Evolutionary conservation across 2,113 vertebrate species (phyloP), one percentile per base, ranked within the genome.

Genomic region (Entelurus aequoreus): DNA sequence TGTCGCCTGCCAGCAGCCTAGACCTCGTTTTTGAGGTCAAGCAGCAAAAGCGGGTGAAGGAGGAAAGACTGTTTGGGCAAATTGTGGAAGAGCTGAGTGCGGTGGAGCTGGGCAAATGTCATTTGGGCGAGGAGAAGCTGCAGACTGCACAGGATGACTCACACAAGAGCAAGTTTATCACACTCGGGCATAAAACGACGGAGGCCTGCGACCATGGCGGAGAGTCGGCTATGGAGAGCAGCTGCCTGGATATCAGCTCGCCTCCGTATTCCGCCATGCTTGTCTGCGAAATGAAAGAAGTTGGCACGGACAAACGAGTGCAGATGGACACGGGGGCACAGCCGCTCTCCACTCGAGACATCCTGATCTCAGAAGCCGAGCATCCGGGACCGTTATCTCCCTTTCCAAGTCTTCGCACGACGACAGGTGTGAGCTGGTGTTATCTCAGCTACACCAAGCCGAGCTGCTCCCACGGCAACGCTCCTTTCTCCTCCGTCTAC

Each of bases 351-450:
- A 87, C 84, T 68, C 79, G 83, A 38, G 84, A 88, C 13, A 80
- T 88, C 68, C 82, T 93, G 72, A 87, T 93, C 78, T 91, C 93
- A 19, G 92, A 94, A 0, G 62, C 87, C 10, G 86, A 93, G 63
- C 91, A 93, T 85, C 90, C 92, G 66, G 90, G 92, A 65, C 88
- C 91, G 62, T 86, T 93, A 76, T 90, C 94, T 84, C 93, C 94
- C 79, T 97, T 98, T 82, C 94, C 95, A 50, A 97, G 95, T 85
- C 93, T 99, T 65, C 93, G 96, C 85, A 98, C 94, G 48, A 93
- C 93, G 7, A 97, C 95, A 67, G 94, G 94, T 70, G 95, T 99
- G 82, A 98, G 94, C 90, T 99, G 97, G 97, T 99, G 97, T 91
- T 98, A 95, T 85, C 92, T 99, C 74, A 98, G 95, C 90, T 95